Evolutionary conservation across 2,797 vertebrate species (phyloP).

Genomic region (Sebastolobus altivelis): DNA sequence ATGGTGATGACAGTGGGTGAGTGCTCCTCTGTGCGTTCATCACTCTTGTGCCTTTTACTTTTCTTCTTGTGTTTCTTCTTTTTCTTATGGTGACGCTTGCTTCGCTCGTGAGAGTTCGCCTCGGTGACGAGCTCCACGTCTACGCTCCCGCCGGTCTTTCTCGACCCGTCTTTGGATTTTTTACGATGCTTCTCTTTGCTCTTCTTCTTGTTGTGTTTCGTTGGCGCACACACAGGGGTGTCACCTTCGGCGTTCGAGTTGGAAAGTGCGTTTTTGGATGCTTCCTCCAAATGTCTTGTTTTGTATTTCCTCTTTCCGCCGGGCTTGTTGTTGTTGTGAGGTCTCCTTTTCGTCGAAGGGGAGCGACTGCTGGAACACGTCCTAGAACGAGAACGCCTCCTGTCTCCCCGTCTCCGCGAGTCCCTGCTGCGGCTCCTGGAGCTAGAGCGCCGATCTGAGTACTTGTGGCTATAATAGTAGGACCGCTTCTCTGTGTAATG

Average conservation of each 20-base stretch:
- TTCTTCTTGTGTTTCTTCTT: constrained; percentile 95
- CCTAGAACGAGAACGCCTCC: constrained; percentile 60
- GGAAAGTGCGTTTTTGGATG: constrained; percentile 37
- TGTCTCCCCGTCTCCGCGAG: constrained; percentile 8
- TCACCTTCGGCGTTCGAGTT: constrained; percentile 37
- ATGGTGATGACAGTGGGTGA: constrained; percentile 89
- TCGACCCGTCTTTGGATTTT: constrained; percentile 81
- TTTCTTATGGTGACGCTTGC: constrained; percentile 89
- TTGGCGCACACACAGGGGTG: not conserved
- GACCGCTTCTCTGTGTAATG: constrained; percentile 67
- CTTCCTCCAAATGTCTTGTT: constrained; percentile 91
- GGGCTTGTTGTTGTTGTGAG: constrained; percentile 72
- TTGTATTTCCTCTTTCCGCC: constrained; percentile 96
- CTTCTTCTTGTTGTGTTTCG: constrained; percentile 81
- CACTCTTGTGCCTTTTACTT: constrained; percentile 84
- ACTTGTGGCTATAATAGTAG: constrained; percentile 64
- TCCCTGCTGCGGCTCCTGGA: constrained; percentile 73
- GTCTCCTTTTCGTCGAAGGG: constrained; percentile 53
- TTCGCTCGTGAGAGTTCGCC: constrained; percentile 79
- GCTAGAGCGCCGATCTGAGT: constrained; percentile 34
- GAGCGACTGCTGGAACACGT: constrained; percentile 73
- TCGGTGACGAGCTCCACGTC: constrained; percentile 90
- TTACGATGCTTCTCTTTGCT: constrained; percentile 79
- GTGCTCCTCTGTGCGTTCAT: constrained; percentile 47
- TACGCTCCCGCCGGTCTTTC: constrained; percentile 85